Evolutionary conservation across 2,797 vertebrate species (phyloP), one percentile per base, ranked within the genome.

Genomic region (Echiichthys vipera): DNA sequence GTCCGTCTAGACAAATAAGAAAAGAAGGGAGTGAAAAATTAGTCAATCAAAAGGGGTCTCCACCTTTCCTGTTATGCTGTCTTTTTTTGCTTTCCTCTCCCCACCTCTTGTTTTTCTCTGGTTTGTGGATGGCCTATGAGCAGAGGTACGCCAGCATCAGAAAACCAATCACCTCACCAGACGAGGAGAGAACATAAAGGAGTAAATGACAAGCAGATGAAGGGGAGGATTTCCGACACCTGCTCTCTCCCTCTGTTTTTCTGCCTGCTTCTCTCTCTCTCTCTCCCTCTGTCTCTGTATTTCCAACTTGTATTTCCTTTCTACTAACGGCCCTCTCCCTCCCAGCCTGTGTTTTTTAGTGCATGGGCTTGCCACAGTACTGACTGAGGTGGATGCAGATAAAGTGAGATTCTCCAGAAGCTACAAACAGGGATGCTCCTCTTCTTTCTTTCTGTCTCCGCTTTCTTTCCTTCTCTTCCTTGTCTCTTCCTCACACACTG

Each of bases 141-240:
- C 65, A 74, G 45, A 81, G 65, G 65, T 85, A 85, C 45, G 14
- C 49, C 57, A 3, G 78, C 75, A 50, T 83, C 84, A 84, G 81
- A 87, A 91, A 91, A 89, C 82, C 89, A 92, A 90, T 91, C 83
- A 71, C 84, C 40, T 74, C 62, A 18, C 85, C 87, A 83, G 83
- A 88, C 78, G 45, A 83, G 20, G 39, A 75, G 55, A 78, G 61
- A 88, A 86, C 88, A 85, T 84, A 86, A 84, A 90, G 84, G 80
- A 89, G 84, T 86, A 91, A 92, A 91, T 86, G 89, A 90, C 87
- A 89, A 88, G 89, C 89, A 92, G 91, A 93, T 89, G 90, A 92
- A 90, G 89, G 80, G 88, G 84, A 91, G 89, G 86, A 84, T 90
- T 89, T 86, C 77, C 71, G 49, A 92, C 92, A 93, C 90, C 92